A percentile compares a stretch with the other conserved stretches of the same genome.
Conservation (phyloP, 2,797 vertebrate genomes). For the Cercopithecus diana region DNA sequence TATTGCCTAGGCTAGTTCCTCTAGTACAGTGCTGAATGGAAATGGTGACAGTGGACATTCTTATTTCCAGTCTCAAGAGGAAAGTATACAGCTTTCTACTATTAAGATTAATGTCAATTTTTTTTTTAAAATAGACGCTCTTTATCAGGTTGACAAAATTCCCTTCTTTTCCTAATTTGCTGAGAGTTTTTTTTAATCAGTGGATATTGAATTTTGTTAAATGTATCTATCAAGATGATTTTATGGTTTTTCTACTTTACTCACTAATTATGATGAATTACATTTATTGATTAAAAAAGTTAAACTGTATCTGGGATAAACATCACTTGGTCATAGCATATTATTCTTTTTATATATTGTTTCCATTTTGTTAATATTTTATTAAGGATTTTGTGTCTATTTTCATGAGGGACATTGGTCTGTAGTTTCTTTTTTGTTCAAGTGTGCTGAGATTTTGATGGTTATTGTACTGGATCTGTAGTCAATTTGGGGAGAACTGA, state of each 20-base stretch:
- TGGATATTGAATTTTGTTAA: not conserved
- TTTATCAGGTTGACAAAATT: not conserved
- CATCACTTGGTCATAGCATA: not conserved
- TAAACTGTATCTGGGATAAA: not conserved
- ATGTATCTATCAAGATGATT: not conserved
- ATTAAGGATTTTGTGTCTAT: not conserved
- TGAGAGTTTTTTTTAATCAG: not conserved
- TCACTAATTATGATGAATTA: not conserved
- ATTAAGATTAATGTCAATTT: not conserved
- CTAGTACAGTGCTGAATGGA: not conserved
- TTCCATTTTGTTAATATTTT: not conserved
- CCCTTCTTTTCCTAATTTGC: not conserved
- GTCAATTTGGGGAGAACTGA: not conserved
- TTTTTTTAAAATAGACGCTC: not conserved
- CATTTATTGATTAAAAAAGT: not conserved
- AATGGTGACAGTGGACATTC: not conserved
- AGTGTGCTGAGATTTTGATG: not conserved
- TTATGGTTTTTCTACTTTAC: not conserved
- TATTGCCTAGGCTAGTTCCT: not conserved
- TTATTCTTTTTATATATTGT: not conserved
- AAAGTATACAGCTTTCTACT: not conserved
- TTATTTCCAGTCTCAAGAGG: not conserved
- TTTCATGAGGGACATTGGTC: not conserved
- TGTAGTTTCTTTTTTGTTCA: not conserved
- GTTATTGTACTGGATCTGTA: not conserved